A percentile compares a stretch with the other conserved stretches of the same genome.
Evolutionary conservation across 1,140 invertebrate genomes (phyloP).

Genomic region (Saccostrea echinata): DNA sequence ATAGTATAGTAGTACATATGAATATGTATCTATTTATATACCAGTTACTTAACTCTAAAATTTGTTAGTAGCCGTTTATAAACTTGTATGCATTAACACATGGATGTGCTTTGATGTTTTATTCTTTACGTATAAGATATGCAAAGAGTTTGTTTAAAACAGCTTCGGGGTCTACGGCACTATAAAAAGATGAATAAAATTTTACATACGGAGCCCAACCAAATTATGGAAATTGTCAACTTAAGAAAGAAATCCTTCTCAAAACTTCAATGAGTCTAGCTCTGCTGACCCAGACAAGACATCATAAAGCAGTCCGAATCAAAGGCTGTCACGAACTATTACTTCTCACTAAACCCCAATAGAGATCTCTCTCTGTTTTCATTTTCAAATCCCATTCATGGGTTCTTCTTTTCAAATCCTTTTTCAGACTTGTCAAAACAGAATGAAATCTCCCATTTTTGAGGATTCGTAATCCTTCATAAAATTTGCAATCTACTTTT

Average conservation of each 20-base stretch:
- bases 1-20: too few species aligned
- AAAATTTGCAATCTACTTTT: conserved; percentile 32
- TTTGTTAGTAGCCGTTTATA: too few species aligned
- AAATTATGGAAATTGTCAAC: not conserved
- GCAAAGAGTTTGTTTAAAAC: not conserved
- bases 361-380: conserved; percentile 6
- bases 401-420: conserved; percentile 20
- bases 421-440: conserved; percentile 24
- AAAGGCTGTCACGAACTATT: conserved; percentile 8
- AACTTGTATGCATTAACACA: not conserved
- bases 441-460: conserved; percentile 15
- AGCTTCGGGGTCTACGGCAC: not conserved
- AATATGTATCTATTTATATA: too few species aligned
- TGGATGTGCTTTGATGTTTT: not conserved
- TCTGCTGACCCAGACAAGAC: not conserved
- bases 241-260: conserved; percentile 13
- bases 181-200: not conserved
- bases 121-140: not conserved
- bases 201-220: not conserved
- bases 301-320: not conserved
- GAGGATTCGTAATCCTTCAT: conserved; percentile 32
- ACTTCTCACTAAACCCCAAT: conserved; percentile 1
- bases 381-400: conserved; percentile 32
- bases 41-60: too few species aligned
- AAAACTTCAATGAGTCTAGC: conserved; percentile 37